Conservation (phyloP, 1,140 invertebrate species). For the Drosophila tropicalis region DNA sequence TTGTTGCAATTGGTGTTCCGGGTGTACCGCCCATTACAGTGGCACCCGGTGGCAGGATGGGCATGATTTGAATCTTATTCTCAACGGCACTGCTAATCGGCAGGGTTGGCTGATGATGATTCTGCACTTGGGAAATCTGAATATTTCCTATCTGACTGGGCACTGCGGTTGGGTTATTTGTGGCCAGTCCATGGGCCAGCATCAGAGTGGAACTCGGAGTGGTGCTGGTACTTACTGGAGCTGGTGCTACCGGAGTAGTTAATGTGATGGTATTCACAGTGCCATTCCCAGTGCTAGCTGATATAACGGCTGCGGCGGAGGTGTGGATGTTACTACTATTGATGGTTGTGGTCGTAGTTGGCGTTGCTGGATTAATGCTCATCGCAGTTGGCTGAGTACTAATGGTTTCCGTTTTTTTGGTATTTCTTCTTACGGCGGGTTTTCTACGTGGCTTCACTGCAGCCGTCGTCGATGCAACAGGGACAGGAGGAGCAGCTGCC, state of each 20-base stretch:
- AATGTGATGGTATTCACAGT: slow-evolving; percentile 53
- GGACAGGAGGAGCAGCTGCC: slow-evolving; percentile 3
- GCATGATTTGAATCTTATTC: slow-evolving; percentile 83
- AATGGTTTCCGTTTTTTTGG: slow-evolving; percentile 66
- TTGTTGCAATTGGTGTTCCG: slow-evolving; percentile 18
- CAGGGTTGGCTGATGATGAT: slow-evolving; percentile 54
- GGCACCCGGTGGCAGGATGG: slow-evolving; percentile 68
- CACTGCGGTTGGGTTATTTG: slow-evolving; percentile 63
- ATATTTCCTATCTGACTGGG: slow-evolving; percentile 83
- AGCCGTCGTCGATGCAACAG: slow-evolving; percentile 17
- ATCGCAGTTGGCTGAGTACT: slow-evolving; percentile 10
- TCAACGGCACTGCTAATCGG: slow-evolving; percentile 69
- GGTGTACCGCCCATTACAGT: slow-evolving; percentile 65
- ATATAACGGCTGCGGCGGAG: slow-evolving; percentile 17
- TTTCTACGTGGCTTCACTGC: slow-evolving; percentile 75
- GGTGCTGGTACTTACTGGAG: slow-evolving; percentile 19
- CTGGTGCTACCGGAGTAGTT: slow-evolving; percentile 34
- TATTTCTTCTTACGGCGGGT: slow-evolving; percentile 71
- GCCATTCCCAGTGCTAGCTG: not conserved
- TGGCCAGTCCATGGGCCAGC: slow-evolving; percentile 45
- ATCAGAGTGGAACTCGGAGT: slow-evolving; percentile 46
- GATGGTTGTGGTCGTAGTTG: not conserved
- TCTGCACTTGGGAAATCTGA: slow-evolving; percentile 77
- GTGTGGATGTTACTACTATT: slow-evolving; percentile 25
- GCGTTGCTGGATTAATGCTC: not conserved